Percentiles rank a stretch among this genome's conserved stretches.
Evolutionary conservation across 2,797 vertebrate genomes (phyloP).

Genomic region (Cryptoprocta ferox): DNA sequence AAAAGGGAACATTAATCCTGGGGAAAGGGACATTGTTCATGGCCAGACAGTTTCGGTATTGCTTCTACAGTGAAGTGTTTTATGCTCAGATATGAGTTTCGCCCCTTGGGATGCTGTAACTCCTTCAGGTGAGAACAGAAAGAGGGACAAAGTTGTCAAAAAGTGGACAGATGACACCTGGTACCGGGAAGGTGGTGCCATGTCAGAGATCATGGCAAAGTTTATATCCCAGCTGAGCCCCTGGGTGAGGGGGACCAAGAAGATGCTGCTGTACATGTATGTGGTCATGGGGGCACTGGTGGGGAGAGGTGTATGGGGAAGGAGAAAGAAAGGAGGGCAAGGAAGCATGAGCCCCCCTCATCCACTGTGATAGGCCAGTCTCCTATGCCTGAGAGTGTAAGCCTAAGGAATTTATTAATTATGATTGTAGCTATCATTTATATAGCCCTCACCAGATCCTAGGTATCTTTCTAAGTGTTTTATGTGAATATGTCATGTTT

Average conservation of each 20-base stretch:
- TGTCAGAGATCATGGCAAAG: not conserved
- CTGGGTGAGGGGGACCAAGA: not conserved
- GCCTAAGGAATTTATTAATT: not conserved
- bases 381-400: not conserved
- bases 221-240: not conserved
- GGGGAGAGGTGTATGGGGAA: fast-evolving
- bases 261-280: not conserved
- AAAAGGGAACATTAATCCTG: slow-evolving; percentile 78
- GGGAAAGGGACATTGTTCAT: slow-evolving; percentile 65
- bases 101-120: slow-evolving; percentile 9
- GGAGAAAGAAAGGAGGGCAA: not conserved
- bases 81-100: slow-evolving; percentile 67
- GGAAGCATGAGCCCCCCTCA: not conserved
- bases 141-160: slow-evolving; percentile 17
- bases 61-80: slow-evolving; percentile 64
- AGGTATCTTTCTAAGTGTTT: not conserved
- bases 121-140: slow-evolving; percentile 55
- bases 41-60: slow-evolving; percentile 53
- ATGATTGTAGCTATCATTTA: not conserved
- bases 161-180: slow-evolving; percentile 13
- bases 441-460: not conserved
- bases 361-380: not conserved
- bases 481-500: not conserved
- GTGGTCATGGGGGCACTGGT: not conserved
- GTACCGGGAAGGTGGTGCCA: not conserved